Evolutionary conservation across 1,140 invertebrate species (phyloP), one percentile per base, ranked within the genome.

Genomic region (Eufriesea mexicana): DNA sequence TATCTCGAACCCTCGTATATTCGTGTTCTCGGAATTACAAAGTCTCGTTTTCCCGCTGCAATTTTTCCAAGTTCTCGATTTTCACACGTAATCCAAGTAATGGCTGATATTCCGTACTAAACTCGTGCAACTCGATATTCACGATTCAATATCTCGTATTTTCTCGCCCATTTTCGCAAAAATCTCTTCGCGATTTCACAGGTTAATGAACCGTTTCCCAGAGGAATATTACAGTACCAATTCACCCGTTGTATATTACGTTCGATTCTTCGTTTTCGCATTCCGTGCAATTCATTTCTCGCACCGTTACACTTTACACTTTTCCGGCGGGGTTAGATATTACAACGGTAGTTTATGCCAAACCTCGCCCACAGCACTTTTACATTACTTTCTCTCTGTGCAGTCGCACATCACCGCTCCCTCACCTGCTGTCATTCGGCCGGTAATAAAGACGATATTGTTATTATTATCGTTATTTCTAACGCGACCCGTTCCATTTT

Each of bases 391-490:
- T 70, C 47, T 28, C 68, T 51, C 51, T 51, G 47, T 10, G 25
- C 16, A 51, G 20, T 18, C 47, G n/a, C 18, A 23, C 42, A 10
- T 20, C 18, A 68, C 42, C 66, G 23, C n/a, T 16, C 45, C 28
- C 28, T 28, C 61, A 7, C 23, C n/a, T 49, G n/a, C 20, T 28
- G 47, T 51, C 68, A 70, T n/a, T 45, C 47, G 45, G 10, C 5
- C 23, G 4, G n/a, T 28, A 51, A 70, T 70, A 70, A 70, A 51
- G 18, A 20, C 16, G 47, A 70, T 70, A 70, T 70, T 51, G 68
- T 70, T 70, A 28, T 51, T 70, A 70, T 70, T 70, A 70, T 70
- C 47, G 68, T 51, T 70, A 70, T 23, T 66, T 10, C n/a, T 51
- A 70, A 51, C 68, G 45, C 47, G 68, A 20, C 68, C 20, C n/a